Conservation (phyloP, 2,888 invertebrate genomes). For the Heliconius erato region DNA sequence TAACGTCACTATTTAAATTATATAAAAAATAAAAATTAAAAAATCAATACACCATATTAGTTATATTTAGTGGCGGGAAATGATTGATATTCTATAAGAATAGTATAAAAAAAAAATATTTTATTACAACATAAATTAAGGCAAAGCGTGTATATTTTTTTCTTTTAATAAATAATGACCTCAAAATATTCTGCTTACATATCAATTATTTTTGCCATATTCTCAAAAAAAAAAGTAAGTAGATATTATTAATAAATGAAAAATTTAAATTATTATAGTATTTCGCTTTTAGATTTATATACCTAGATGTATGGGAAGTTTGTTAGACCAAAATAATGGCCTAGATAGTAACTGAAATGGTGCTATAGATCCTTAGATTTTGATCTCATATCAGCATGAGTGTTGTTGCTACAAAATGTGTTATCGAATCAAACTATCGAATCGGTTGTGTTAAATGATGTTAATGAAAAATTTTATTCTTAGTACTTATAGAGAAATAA, state of each 20-base stretch:
- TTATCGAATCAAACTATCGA: slow-evolving; percentile 70
- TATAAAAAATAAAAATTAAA: background rate
- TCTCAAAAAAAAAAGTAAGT: background rate
- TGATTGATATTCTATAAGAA: slow-evolving; percentile 13
- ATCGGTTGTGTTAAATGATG: slow-evolving; percentile 82
- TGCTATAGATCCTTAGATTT: slow-evolving; percentile 83
- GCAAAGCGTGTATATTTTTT: background rate
- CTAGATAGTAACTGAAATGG: slow-evolving; percentile 83
- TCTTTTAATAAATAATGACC: background rate
- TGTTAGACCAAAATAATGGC: slow-evolving; percentile 83
- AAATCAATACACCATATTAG: background rate
- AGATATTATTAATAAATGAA: background rate
- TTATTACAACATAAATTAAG: slow-evolving; percentile 8
- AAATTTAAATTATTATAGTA: background rate
- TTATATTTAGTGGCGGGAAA: background rate
- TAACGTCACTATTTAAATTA: background rate
- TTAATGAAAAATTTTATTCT: slow-evolving; percentile 75
- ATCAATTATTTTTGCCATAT: background rate
- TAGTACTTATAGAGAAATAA: slow-evolving; percentile 83
- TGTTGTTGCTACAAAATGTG: slow-evolving; percentile 56
- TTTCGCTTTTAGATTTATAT: slow-evolving; percentile 39
- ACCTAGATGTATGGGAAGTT: slow-evolving; percentile 44
- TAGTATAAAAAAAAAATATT: background rate
- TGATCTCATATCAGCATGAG: slow-evolving; percentile 81
- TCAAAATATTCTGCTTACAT: background rate